These are phyloP conservation scores for Erannis defoliaria DNA, from an alignment of 2,888 invertebrate species.

Conservation along the genomic window DNA sequence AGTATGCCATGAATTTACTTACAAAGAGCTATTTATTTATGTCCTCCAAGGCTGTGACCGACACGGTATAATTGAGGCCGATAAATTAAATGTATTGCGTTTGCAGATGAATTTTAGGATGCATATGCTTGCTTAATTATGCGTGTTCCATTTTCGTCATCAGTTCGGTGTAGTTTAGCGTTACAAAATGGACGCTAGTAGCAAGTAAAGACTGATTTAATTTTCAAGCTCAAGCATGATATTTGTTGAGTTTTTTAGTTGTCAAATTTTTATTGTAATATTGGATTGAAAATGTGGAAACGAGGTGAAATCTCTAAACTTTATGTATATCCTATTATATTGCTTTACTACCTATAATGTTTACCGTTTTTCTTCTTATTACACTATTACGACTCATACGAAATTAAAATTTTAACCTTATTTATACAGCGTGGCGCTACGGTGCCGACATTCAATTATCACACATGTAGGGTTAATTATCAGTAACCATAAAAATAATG, in stretches of 20 bases:
- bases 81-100: too few relatives aligned
- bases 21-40: too few relatives aligned
- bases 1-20: too few relatives aligned
- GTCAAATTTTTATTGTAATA: constrained; percentile 27
- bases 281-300: constrained; percentile 1
- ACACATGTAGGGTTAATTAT: too few relatives aligned
- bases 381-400: not conserved
- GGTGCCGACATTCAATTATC: too few relatives aligned
- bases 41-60: too few relatives aligned
- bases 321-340: constrained; percentile 3
- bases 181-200: not conserved
- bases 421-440: too few relatives aligned
- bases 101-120: too few relatives aligned
- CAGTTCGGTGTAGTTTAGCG: not conserved
- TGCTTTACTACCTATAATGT: not conserved
- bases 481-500: too few relatives aligned
- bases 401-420: not conserved
- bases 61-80: too few relatives aligned
- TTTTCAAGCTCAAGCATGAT: constrained; percentile 63
- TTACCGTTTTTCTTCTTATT: not conserved
- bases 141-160: not conserved
- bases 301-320: constrained; percentile 19
- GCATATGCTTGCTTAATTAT: too few relatives aligned
- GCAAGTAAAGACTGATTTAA: constrained; percentile 67
- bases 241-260: constrained; percentile 47